Evolutionary conservation across 2,888 invertebrate species (phyloP), one percentile per base, ranked within the genome.

Genomic region (Habrosyne pyritoides): DNA sequence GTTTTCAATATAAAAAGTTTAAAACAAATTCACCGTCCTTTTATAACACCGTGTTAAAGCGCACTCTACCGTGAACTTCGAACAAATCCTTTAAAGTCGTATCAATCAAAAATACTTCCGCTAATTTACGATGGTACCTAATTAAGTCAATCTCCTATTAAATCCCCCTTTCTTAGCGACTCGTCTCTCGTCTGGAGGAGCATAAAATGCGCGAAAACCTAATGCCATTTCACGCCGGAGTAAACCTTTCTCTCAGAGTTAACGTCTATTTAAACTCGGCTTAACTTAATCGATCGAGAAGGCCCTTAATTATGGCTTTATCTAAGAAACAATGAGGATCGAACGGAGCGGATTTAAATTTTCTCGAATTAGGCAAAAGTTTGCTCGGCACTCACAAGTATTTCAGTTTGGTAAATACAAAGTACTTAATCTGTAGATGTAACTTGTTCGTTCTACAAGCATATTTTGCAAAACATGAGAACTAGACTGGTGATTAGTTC

Each of bases 181-280:
- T 90, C 82, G 84, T 84, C 86, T 76, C 50, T n/a, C 73, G 70
- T 79, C 77, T 79, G 70, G 61, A 77, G 75, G 74, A 71, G 79
- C 78, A 88, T 87, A 88, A 91, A 91, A 89, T 83, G 89, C 88
- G 89, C 86, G 90, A 91, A 91, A 91, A 91, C 90, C 90, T 93
- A 92, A 93, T 89, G 86, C 91, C 90, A 92, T 93, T 93, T 91
- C 91, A 93, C 92, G 91, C 80, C 82, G 88, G 91, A 91, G 90
- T 92, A 91, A 91, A 91, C 93, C 93, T 89, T 91, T 93, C 93
- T 87, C 83, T 76, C 66, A 78, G 86, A 91, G 91, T 93, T 93
- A 93, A 83, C 91, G 91, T 91, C 91, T 89, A 83, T 91, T 91
- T 91, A 88, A 92, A 92, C 91, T 91, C 84, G 86, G 88, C 86